Conservation (phyloP, 2,888 invertebrate genomes). For the Lysandra coridon region DNA sequence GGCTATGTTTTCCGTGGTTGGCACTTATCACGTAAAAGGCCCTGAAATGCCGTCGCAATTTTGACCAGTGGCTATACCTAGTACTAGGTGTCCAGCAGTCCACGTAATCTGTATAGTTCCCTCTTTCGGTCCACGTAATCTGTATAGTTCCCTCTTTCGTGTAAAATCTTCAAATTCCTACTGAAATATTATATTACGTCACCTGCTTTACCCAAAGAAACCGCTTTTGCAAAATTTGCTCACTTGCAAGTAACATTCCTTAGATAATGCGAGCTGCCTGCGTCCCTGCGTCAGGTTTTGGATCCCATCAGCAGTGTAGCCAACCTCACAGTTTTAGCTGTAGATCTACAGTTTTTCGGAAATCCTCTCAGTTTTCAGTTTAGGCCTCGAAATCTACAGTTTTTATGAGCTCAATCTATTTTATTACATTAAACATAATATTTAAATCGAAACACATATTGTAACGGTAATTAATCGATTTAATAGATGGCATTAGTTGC, state of each 20-base stretch:
- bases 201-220: background rate
- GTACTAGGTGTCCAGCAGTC: too few species aligned
- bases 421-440: too few species aligned
- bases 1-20: background rate
- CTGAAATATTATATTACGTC: background rate
- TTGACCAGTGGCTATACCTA: background rate
- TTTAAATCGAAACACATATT: too few species aligned
- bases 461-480: too few species aligned
- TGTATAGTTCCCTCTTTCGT: background rate
- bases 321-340: too few species aligned
- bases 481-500: too few species aligned
- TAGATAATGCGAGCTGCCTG: slow-evolving; percentile 2
- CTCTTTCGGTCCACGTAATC: background rate
- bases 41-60: background rate
- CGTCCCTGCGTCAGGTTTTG: slow-evolving; percentile 9
- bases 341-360: too few species aligned
- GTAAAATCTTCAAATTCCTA: background rate
- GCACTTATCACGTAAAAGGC: background rate
- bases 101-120: background rate
- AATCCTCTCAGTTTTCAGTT: too few species aligned
- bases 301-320: background rate
- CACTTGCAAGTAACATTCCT: background rate
- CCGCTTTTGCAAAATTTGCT: background rate
- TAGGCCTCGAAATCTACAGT: too few species aligned
- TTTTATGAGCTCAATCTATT: too few species aligned